These are phyloP conservation scores for Deilephila porcellus DNA, from an alignment of 2,888 invertebrate genomes.

Conservation along the genomic window DNA sequence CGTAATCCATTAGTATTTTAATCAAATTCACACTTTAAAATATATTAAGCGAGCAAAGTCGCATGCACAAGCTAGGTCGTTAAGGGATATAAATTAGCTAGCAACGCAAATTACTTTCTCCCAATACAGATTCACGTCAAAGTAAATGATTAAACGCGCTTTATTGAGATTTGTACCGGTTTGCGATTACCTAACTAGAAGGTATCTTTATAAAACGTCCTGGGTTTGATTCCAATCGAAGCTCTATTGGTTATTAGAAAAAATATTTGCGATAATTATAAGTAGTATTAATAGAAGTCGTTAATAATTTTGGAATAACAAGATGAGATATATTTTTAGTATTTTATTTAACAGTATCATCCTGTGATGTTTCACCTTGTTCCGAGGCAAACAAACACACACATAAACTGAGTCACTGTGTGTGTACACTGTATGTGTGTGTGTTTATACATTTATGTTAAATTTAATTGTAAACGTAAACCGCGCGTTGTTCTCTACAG, in stretches of 20 bases:
- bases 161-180: slow-evolving; percentile 9
- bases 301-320: too few species aligned
- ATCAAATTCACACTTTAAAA: background rate
- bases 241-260: too few species aligned
- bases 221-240: background rate
- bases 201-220: too few species aligned
- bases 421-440: slow-evolving; percentile 32
- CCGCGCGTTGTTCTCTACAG: slow-evolving; percentile 37
- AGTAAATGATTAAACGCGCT: background rate
- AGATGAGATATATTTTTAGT: background rate
- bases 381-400: slow-evolving; percentile 47
- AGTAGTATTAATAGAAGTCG: too few species aligned
- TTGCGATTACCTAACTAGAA: background rate
- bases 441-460: slow-evolving; percentile 48
- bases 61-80: background rate
- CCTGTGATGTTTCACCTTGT: slow-evolving; percentile 70
- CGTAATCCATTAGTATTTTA: too few species aligned
- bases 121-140: slow-evolving; percentile 1
- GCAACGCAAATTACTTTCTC: background rate
- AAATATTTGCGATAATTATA: too few species aligned
- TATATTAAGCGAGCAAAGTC: background rate
- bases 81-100: background rate
- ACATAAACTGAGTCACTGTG: slow-evolving; percentile 24
- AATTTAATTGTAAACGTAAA: slow-evolving; percentile 64
- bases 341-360: slow-evolving; percentile 37